phyloP scores from a whole-genome alignment of 2,797 vertebrate genomes.

The Etheostoma perlongum region DNA sequence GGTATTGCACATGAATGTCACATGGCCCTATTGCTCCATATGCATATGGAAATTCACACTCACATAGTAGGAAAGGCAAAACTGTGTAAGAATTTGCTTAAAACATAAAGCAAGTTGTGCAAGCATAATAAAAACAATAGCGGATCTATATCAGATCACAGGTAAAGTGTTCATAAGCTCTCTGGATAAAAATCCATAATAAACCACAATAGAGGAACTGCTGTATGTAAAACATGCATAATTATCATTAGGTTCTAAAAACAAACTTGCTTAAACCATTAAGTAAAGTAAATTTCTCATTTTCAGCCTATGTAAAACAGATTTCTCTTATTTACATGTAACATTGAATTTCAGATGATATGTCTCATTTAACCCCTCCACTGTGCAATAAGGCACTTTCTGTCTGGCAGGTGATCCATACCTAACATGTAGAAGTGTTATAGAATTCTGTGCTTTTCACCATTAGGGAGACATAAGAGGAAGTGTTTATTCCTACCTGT shows the following conservation, averaged over 20 bases:
- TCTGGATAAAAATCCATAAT: conserved; percentile 7
- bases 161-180: background rate
- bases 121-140: conserved; percentile 30
- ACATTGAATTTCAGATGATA: conserved; percentile 44
- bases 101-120: conserved; percentile 35
- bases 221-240: conserved; percentile 27
- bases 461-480: conserved; percentile 32
- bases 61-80: conserved; percentile 35
- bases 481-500: conserved; percentile 22
- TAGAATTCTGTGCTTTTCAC: conserved; percentile 53
- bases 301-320: background rate
- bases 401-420: conserved; percentile 37
- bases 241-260: conserved; percentile 14
- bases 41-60: conserved; percentile 35
- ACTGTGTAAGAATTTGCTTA: conserved; percentile 37
- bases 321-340: conserved; percentile 16
- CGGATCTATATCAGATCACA: conserved; percentile 18
- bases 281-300: conserved; percentile 6
- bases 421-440: conserved; percentile 31
- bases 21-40: conserved; percentile 33
- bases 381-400: conserved; percentile 77
- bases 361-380: conserved; percentile 28
- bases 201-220: background rate
- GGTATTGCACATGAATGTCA: conserved; percentile 65
- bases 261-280: conserved; percentile 19